Evolutionary conservation across 2,888 invertebrate species (phyloP).

Genomic region (Euclidia mi): DNA sequence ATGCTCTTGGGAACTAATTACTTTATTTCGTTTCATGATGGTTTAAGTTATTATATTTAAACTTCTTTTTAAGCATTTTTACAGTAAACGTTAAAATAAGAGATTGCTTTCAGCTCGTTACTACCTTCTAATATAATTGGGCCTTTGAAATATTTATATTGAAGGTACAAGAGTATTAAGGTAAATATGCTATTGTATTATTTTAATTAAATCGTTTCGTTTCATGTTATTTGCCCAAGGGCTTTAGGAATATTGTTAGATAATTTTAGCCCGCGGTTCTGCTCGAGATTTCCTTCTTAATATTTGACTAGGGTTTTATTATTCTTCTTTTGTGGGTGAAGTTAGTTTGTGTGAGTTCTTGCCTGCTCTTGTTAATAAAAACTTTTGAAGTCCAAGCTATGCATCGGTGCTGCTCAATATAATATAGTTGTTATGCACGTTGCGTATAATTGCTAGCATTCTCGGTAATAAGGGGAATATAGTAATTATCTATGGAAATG

Average conservation of each 20-base stretch:
- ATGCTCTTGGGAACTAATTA: too few relatives aligned
- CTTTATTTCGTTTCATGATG: too few relatives aligned
- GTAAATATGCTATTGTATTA: conserved; percentile 46
- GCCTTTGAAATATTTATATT: conserved; percentile 49
- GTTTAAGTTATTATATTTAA: too few relatives aligned
- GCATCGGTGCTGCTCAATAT: too few relatives aligned
- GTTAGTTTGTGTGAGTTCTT: conserved; percentile 12
- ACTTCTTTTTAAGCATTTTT: too few relatives aligned
- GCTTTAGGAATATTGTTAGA: conserved; percentile 29
- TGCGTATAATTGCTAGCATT: too few relatives aligned
- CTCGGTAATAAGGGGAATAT: too few relatives aligned
- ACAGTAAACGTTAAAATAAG: too few relatives aligned
- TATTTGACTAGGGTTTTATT: conserved; percentile 4
- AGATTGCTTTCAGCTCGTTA: conserved; percentile 25
- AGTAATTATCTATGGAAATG: too few relatives aligned
- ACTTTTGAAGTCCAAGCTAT: conserved; percentile 24
- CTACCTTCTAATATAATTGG: conserved; percentile 32
- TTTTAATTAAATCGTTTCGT: conserved; percentile 56
- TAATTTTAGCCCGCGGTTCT: conserved; percentile 24
- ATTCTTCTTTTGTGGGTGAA: conserved; percentile 7
- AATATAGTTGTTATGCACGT: too few relatives aligned
- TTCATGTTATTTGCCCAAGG: conserved; percentile 50
- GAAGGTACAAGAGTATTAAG: conserved; percentile 43
- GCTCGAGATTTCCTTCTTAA: conserved; percentile 1
- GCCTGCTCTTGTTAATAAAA: conserved; percentile 7